phyloP scores from a whole-genome alignment of 2,113 vertebrate genomes.

The Tenrec ecaudatus region DNA sequence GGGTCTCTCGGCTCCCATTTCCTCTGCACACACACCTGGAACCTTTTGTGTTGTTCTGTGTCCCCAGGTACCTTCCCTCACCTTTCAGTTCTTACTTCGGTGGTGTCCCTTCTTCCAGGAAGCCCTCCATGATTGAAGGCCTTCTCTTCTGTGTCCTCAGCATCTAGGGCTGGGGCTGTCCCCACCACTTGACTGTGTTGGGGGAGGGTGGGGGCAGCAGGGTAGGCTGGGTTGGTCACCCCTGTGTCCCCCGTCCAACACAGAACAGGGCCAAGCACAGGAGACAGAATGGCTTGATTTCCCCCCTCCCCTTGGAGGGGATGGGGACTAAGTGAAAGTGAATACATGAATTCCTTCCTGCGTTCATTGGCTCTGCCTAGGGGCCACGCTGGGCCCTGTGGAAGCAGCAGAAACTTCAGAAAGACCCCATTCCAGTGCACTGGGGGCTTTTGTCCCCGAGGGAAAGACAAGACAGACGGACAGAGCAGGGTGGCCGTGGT shows the following conservation, averaged over 20 bases:
- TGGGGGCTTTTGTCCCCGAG: neutral
- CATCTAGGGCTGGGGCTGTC: neutral
- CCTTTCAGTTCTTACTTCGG: neutral
- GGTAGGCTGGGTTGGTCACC: neutral
- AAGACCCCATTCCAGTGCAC: neutral
- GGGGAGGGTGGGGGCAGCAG: neutral
- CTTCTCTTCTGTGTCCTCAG: neutral
- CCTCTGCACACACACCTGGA: neutral
- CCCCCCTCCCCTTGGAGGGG: too few species aligned
- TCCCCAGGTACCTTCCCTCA: fast-evolving
- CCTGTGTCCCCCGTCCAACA: neutral
- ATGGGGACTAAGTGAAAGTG: neutral
- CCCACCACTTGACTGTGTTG: neutral
- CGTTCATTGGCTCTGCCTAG: neutral
- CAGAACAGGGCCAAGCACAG: neutral
- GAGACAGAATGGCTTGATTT: neutral
- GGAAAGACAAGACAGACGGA: neutral
- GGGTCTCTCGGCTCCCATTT: neutral
- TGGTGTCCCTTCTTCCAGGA: neutral
- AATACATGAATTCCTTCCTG: neutral
- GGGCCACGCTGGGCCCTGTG: neutral
- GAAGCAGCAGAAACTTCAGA: neutral
- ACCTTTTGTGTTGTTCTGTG: neutral
- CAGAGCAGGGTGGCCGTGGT: too few species aligned
- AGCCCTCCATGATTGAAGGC: neutral